A percentile compares a stretch with the other conserved stretches of the same genome.
These are phyloP conservation scores for Drosophila nannoptera DNA, from an alignment of 1,140 invertebrate genomes.

Conservation along the genomic window DNA sequence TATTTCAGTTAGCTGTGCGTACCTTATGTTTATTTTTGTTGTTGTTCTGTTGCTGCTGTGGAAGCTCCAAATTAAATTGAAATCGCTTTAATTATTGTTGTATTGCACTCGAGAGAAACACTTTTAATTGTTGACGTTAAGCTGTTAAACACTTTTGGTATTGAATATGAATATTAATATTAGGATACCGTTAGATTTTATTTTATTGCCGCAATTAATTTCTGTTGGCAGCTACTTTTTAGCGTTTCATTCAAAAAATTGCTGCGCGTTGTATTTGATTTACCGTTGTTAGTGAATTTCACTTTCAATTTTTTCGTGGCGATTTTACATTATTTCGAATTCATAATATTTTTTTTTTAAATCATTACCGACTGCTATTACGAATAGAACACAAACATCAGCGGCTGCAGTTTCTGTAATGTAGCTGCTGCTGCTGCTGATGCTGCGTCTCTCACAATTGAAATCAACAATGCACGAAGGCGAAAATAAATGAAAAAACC, in stretches of 20 bases:
- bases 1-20: conserved; percentile 20
- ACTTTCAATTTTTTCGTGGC: conserved; percentile 59
- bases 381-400: conserved; percentile 30
- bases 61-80: conserved; percentile 43
- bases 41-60: conserved; percentile 36
- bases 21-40: conserved; percentile 49
- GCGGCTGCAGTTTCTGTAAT: conserved; percentile 35
- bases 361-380: conserved; percentile 29
- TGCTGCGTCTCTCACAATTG: conserved; percentile 52
- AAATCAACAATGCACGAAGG: conserved; percentile 55
- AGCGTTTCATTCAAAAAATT: conserved; percentile 65
- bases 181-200: conserved; percentile 29
- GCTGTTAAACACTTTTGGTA: conserved; percentile 69
- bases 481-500: conserved; percentile 54
- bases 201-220: conserved; percentile 31
- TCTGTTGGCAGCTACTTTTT: conserved; percentile 27
- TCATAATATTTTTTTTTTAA: conserved; percentile 28
- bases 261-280: conserved; percentile 58
- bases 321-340: conserved; percentile 23
- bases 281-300: conserved; percentile 64
- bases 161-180: conserved; percentile 51
- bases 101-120: conserved; percentile 52
- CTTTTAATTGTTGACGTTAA: conserved; percentile 49
- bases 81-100: conserved; percentile 40
- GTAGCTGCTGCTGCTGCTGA: conserved; percentile 28